phyloP scores from a whole-genome alignment of 2,113 vertebrate genomes.

The Syngnathus scovelli region DNA sequence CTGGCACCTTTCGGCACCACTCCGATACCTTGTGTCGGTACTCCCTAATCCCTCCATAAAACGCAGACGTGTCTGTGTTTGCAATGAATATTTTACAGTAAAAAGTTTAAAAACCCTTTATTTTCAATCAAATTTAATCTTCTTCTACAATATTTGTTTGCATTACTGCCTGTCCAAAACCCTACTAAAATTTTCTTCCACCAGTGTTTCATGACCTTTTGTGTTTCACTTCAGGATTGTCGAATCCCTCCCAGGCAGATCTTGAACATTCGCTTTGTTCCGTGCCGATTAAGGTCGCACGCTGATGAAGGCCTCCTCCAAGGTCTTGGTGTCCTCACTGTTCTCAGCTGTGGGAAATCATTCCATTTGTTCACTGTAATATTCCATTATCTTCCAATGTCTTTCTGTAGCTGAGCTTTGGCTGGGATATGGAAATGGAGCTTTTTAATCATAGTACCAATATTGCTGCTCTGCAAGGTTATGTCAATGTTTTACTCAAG shows the following conservation, averaged over 20 bases:
- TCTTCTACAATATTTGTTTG: background rate
- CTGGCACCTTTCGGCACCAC: no score
- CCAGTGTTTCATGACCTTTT: background rate
- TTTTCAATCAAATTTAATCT: background rate
- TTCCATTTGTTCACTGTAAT: conserved; percentile 14
- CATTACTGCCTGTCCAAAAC: background rate
- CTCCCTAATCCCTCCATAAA: background rate
- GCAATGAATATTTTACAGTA: no score
- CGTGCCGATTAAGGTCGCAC: conserved; percentile 54
- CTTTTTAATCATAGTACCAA: conserved; percentile 1
- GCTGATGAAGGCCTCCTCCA: conserved; percentile 34
- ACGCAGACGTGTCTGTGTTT: background rate
- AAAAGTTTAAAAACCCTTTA: background rate
- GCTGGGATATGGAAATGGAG: conserved; percentile 27
- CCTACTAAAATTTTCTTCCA: background rate
- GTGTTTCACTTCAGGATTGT: conserved; percentile 12
- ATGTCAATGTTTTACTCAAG: background rate
- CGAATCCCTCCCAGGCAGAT: conserved; percentile 36
- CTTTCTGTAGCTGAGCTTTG: conserved; percentile 18
- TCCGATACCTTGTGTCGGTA: no score
- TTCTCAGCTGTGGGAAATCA: conserved; percentile 29
- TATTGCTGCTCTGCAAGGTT: background rate
- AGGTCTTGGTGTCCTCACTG: conserved; percentile 26
- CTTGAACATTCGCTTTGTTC: conserved; percentile 54
- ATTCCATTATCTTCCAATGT: conserved; percentile 27